Conservation (phyloP, 2,888 invertebrate species). For the Torymus aiolomorphi region DNA sequence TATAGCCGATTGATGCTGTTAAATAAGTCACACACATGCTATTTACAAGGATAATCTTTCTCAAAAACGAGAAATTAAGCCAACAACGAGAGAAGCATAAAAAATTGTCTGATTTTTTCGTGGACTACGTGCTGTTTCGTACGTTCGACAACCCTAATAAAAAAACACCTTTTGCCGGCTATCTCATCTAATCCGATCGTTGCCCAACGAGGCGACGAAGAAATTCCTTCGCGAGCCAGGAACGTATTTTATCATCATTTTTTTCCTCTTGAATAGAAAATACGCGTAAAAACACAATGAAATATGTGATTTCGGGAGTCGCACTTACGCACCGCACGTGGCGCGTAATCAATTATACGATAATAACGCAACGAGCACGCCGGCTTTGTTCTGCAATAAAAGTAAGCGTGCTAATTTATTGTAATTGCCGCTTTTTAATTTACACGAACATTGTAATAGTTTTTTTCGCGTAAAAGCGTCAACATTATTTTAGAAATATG, state of each 20-base stretch:
- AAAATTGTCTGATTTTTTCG: too few species aligned
- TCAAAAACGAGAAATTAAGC: too few species aligned
- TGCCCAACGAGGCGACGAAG: not conserved
- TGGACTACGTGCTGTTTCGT: too few species aligned
- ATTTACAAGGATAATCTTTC: too few species aligned
- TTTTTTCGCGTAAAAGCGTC: not conserved
- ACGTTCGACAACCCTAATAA: too few species aligned
- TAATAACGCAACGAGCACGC: not conserved
- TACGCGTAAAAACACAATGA: not conserved
- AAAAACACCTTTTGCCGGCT: too few species aligned
- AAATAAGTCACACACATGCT: too few species aligned
- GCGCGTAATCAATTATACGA: not conserved
- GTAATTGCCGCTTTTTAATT: slow-evolving; percentile 9
- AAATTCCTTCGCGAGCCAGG: not conserved
- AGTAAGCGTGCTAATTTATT: slow-evolving; percentile 11
- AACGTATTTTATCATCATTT: not conserved
- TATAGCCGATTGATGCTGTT: too few species aligned
- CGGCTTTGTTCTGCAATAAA: not conserved
- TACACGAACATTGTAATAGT: slow-evolving; percentile 1
- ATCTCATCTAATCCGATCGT: too few species aligned
- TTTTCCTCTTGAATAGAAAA: not conserved
- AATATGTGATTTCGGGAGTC: slow-evolving; percentile 1
- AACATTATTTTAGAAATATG: not conserved
- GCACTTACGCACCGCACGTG: not conserved
- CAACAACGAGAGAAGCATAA: too few species aligned